Conservation (phyloP, 2,888 invertebrate species). For the Eristalinus aeneus region DNA sequence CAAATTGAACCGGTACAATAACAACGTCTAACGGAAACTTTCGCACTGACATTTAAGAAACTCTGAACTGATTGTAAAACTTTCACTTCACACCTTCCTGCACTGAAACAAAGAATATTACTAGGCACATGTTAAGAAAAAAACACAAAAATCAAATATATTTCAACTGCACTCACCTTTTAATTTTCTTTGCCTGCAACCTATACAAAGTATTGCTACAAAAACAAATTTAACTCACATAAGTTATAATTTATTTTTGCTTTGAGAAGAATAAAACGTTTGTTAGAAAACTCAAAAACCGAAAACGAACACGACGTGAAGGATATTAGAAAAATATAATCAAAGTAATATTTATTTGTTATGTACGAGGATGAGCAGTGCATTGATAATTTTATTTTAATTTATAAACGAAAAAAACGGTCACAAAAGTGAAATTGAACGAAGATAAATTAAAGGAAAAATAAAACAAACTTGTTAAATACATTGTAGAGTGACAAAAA, state of each 20-base stretch:
- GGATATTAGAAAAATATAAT: background rate
- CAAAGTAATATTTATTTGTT: constrained; percentile 4
- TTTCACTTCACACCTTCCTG: constrained; percentile 32
- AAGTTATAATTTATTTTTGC: constrained; percentile 4
- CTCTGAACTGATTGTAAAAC: background rate
- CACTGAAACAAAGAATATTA: constrained; percentile 29
- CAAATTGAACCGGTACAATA: background rate
- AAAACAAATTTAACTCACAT: background rate
- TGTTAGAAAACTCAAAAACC: background rate
- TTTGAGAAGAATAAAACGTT: constrained; percentile 4
- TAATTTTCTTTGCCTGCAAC: constrained; percentile 10
- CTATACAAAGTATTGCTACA: background rate
- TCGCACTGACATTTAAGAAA: constrained; percentile 50
- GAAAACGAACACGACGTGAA: background rate
- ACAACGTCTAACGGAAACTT: background rate
- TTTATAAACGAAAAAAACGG: background rate
- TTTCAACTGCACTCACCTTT: background rate
- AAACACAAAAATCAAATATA: background rate
- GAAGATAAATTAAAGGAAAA: background rate
- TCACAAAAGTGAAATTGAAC: constrained; percentile 21
- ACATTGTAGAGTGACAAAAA: constrained; percentile 17
- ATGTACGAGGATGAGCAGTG: background rate
- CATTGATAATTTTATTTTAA: background rate
- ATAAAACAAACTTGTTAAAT: constrained; percentile 16
- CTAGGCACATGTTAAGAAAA: constrained; percentile 48